Conservation (phyloP, 2,888 invertebrate genomes). For the Latheticus oryzae region DNA sequence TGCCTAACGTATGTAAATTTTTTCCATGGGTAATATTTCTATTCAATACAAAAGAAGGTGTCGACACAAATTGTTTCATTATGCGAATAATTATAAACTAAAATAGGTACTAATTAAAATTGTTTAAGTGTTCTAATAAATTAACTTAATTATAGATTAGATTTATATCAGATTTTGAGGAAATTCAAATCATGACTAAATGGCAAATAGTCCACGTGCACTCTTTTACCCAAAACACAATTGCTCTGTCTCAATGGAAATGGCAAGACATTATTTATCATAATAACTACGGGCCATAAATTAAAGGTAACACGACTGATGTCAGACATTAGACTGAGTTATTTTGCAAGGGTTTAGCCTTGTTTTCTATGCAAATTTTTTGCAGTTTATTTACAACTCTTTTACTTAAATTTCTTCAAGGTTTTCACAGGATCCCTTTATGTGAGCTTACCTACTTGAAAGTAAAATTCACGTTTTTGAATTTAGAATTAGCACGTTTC, state of each 20-base stretch:
- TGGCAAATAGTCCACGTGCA: conserved; percentile 9
- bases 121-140: too few species aligned
- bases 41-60: conserved; percentile 21
- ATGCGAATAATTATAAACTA: conserved; percentile 28
- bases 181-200: conserved; percentile 20
- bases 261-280: conserved; percentile 42
- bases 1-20: conserved; percentile 1
- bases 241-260: conserved; percentile 30
- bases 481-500: conserved; percentile 20
- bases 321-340: conserved; percentile 40
- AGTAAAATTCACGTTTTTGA: conserved; percentile 30
- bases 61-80: conserved; percentile 28
- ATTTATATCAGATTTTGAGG: too few species aligned
- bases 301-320: conserved; percentile 45
- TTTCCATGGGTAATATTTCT: conserved; percentile 10
- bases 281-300: conserved; percentile 44
- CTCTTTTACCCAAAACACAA: conserved; percentile 30
- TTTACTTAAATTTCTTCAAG: conserved; percentile 33
- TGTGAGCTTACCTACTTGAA: conserved; percentile 22
- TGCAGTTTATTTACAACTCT: conserved; percentile 42
- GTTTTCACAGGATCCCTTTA: conserved; percentile 3
- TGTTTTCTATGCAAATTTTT: conserved; percentile 47
- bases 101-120: conserved; percentile 29
- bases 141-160: too few species aligned
- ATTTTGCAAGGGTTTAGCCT: conserved; percentile 49